These are phyloP conservation scores for Cyphomyrus discorhynchus DNA, from an alignment of 2,113 vertebrate genomes.

Conservation along the genomic window DNA sequence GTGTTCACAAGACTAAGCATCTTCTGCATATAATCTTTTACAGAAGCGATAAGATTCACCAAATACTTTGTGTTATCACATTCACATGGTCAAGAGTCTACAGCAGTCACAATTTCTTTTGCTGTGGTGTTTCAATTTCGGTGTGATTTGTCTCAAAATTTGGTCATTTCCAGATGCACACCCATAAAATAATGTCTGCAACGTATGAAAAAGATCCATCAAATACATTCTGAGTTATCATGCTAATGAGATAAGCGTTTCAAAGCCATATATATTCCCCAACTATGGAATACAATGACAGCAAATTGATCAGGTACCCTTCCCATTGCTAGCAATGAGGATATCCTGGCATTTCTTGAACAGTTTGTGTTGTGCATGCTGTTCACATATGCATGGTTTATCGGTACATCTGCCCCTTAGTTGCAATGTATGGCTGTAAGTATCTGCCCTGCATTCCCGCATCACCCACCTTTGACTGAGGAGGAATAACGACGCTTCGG, in stretches of 20 bases:
- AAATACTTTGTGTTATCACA: background rate
- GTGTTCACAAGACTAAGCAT: background rate
- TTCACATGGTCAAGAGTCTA: background rate
- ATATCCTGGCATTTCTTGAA: background rate
- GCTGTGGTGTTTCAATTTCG: background rate
- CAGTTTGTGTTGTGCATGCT: background rate
- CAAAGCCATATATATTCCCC: background rate
- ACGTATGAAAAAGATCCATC: background rate
- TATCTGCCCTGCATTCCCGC: background rate
- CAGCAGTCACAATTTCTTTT: background rate
- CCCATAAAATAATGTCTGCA: background rate
- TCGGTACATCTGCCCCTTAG: background rate
- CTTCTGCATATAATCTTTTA: background rate
- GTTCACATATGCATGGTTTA: background rate
- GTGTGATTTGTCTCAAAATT: background rate
- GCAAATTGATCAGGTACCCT: background rate
- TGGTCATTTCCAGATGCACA: background rate
- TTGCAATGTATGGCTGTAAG: background rate
- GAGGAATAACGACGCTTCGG: background rate
- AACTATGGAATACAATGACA: background rate
- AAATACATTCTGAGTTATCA: background rate
- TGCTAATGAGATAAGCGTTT: background rate
- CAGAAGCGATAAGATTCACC: background rate
- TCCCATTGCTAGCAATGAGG: background rate
- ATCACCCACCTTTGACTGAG: background rate